phyloP scores from a whole-genome alignment of 2,797 vertebrate genomes.

The Dicrostonyx torquatus region DNA sequence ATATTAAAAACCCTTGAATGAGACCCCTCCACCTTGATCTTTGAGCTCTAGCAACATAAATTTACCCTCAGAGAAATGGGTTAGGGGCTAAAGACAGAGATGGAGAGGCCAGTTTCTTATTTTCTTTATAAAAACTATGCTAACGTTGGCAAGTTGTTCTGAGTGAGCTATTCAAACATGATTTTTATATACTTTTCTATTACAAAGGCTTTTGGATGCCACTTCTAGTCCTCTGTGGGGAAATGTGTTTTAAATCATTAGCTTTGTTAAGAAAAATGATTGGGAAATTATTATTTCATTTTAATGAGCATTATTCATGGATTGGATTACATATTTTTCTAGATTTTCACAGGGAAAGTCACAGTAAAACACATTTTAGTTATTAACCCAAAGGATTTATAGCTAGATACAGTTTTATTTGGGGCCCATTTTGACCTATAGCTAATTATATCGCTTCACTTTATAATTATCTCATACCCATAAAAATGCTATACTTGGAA shows the following conservation, averaged over 20 bases:
- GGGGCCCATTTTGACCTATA: neutral
- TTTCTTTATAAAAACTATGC: neutral
- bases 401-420: neutral
- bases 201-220: neutral
- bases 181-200: neutral
- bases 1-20: neutral
- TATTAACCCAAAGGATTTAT: neutral
- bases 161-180: neutral
- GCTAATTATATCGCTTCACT: neutral
- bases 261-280: neutral
- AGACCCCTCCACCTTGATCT: neutral
- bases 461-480: neutral
- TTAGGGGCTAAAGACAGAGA: neutral
- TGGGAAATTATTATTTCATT: slow-evolving; percentile 3
- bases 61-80: neutral
- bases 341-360: neutral
- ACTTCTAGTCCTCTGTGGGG: neutral
- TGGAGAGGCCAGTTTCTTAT: neutral
- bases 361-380: neutral
- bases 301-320: neutral
- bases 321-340: neutral
- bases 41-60: neutral
- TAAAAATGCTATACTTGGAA: neutral
- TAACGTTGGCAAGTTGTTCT: neutral
- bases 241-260: slow-evolving; percentile 40